Percentiles rank a stretch among this genome's conserved stretches.
Conservation (phyloP, 2,888 invertebrate species). For the Caenorhabditis wallacei region DNA sequence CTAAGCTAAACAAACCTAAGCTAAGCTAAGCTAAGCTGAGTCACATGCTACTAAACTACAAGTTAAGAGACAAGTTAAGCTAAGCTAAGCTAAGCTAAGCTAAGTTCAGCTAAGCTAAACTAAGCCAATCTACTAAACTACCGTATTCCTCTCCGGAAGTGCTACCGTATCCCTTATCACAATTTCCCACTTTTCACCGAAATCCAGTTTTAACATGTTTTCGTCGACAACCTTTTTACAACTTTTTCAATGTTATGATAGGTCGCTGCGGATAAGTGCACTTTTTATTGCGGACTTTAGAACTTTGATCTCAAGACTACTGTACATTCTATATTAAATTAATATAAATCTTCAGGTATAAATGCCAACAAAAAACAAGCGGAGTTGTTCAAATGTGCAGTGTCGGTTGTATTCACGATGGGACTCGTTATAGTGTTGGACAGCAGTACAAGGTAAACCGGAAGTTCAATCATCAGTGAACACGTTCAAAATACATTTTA, state of each 20-base stretch:
- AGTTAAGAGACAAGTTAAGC: too few species aligned
- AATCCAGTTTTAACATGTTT: conserved; percentile 26
- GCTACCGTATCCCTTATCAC: not conserved
- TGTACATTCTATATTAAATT: not conserved
- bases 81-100: not conserved
- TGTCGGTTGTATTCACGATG: conserved; percentile 80
- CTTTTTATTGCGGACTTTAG: not conserved
- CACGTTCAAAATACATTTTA: not conserved
- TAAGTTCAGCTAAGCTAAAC: not conserved
- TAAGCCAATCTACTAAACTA: not conserved
- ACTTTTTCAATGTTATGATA: conserved; percentile 39
- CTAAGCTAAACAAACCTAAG: too few species aligned
- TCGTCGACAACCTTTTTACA: conserved; percentile 6
- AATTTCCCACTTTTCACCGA: not conserved
- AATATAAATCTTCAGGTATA: conserved; percentile 72
- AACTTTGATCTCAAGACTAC: not conserved
- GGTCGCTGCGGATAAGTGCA: conserved; percentile 23
- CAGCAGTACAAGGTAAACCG: conserved; percentile 77
- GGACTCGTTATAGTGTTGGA: conserved; percentile 74
- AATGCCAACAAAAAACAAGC: conserved; percentile 77
- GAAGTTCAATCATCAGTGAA: conserved; percentile 19
- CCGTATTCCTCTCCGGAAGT: conserved; percentile 10
- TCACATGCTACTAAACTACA: too few species aligned
- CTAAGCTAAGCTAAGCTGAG: too few species aligned
- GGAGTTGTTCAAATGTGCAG: conserved; percentile 79